These are phyloP conservation scores for Oncorhynchus nerka DNA, from an alignment of 2,113 vertebrate species.

Conservation along the genomic window DNA sequence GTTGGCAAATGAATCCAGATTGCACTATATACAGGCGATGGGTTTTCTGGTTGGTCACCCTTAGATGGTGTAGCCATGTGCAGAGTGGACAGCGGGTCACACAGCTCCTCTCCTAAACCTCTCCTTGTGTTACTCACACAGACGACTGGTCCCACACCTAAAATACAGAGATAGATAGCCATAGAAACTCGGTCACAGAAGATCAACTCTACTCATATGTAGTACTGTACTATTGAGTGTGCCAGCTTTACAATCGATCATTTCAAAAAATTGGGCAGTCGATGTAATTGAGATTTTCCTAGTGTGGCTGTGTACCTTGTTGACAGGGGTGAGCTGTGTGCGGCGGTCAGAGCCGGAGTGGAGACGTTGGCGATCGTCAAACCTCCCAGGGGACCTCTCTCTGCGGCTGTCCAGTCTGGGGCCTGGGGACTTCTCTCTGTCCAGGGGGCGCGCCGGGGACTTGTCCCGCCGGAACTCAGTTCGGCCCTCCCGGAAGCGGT, in stretches of 20 bases:
- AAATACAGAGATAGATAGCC: conserved; percentile 30
- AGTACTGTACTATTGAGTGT: background rate
- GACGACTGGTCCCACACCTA: conserved; percentile 93
- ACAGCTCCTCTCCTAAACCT: conserved; percentile 25
- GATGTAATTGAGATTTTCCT: background rate
- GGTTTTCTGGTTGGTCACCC: conserved; percentile 12
- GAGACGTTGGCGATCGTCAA: conserved; percentile 87
- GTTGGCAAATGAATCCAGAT: conserved; percentile 29
- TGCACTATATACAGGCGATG: conserved; percentile 62
- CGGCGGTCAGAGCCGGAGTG: conserved; percentile 82
- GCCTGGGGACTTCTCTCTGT: conserved; percentile 94
- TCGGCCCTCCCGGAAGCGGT: conserved; percentile 93
- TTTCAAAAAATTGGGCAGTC: too few relatives aligned
- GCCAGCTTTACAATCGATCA: background rate
- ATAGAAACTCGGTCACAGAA: conserved; percentile 1
- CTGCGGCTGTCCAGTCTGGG: conserved; percentile 89
- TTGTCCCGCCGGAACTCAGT: conserved; percentile 95
- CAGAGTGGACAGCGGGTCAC: conserved; percentile 28
- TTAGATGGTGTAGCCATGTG: conserved; percentile 34
- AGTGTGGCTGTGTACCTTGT: conserved; percentile 79
- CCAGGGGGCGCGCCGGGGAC: conserved; percentile 90
- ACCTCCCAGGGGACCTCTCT: conserved; percentile 90
- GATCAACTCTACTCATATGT: background rate
- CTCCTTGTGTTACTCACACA: conserved; percentile 79
- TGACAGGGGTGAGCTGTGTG: conserved; percentile 92